A percentile compares a stretch with the other conserved stretches of the same genome.
Evolutionary conservation across 2,888 invertebrate genomes (phyloP).

Genomic region (Brachynemurus nebulosus): DNA sequence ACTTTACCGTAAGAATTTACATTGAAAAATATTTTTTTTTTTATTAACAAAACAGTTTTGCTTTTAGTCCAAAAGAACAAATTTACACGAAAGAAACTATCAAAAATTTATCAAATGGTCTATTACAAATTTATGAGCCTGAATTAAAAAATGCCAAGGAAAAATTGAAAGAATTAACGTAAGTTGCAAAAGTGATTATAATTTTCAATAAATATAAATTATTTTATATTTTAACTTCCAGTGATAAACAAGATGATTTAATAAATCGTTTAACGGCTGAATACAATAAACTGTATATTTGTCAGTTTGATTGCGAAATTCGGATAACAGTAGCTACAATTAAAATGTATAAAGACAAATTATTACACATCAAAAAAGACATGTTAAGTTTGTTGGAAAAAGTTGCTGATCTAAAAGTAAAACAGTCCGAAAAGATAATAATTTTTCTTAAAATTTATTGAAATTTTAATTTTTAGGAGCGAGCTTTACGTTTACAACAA

Average conservation of each 20-base stretch:
- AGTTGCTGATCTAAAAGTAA: conserved; percentile 31
- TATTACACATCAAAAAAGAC: conserved; percentile 31
- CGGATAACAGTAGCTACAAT: conserved; percentile 28
- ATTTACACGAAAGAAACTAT: conserved; percentile 15
- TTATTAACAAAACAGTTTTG: background rate
- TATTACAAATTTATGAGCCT: conserved; percentile 27
- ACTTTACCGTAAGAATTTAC: background rate
- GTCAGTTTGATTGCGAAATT: conserved; percentile 21
- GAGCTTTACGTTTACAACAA: conserved; percentile 30
- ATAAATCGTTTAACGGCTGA: conserved; percentile 29
- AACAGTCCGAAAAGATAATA: conserved; percentile 9
- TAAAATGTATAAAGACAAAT: conserved; percentile 30
- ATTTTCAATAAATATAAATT: conserved; percentile 5
- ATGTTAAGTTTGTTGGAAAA: conserved; percentile 32
- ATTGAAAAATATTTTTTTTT: background rate
- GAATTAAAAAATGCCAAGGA: conserved; percentile 27
- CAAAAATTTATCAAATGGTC: conserved; percentile 26
- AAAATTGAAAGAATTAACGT: conserved; percentile 32
- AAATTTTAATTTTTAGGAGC: conserved; percentile 25
- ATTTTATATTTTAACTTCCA: conserved; percentile 11
- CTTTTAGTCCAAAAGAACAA: conserved; percentile 5
- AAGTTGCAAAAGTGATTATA: conserved; percentile 16
- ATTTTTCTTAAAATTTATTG: too few species aligned
- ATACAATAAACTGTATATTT: conserved; percentile 21
- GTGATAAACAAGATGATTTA: conserved; percentile 23